phyloP scores from a whole-genome alignment of 2,113 vertebrate genomes.

The Peromyscus leucopus region DNA sequence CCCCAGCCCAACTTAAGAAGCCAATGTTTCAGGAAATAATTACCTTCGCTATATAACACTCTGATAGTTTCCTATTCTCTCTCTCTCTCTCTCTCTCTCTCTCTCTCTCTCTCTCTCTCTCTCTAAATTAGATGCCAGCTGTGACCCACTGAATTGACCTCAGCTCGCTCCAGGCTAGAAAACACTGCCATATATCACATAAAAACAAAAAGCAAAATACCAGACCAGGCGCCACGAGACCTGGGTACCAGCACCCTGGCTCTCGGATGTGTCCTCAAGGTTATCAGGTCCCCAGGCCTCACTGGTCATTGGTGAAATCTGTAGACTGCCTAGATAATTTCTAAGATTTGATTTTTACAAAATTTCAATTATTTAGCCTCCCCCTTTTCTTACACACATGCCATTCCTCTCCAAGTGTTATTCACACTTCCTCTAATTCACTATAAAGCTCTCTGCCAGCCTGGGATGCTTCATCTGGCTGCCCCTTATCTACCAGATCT shows the following conservation, averaged over 20 bases:
- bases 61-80: slow-evolving; percentile 53
- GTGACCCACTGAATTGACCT: neutral
- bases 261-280: slow-evolving; percentile 37
- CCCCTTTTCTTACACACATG: neutral
- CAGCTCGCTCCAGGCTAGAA: neutral
- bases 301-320: neutral
- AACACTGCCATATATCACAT: neutral
- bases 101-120: too few species aligned
- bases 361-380: neutral
- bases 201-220: neutral
- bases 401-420: neutral
- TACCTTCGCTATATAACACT: neutral
- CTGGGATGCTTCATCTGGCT: neutral
- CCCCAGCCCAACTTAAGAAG: neutral
- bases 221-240: neutral
- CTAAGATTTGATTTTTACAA: neutral
- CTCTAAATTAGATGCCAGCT: neutral
- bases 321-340: neutral
- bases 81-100: neutral
- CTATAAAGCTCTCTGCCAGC: neutral
- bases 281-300: neutral
- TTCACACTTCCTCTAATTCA: neutral
- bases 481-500: too few species aligned
- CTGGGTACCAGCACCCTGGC: neutral
- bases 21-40: slow-evolving; percentile 8